These are phyloP conservation scores for Malthinus seriepunctatus DNA, from an alignment of 2,888 invertebrate genomes.

Conservation along the genomic window DNA sequence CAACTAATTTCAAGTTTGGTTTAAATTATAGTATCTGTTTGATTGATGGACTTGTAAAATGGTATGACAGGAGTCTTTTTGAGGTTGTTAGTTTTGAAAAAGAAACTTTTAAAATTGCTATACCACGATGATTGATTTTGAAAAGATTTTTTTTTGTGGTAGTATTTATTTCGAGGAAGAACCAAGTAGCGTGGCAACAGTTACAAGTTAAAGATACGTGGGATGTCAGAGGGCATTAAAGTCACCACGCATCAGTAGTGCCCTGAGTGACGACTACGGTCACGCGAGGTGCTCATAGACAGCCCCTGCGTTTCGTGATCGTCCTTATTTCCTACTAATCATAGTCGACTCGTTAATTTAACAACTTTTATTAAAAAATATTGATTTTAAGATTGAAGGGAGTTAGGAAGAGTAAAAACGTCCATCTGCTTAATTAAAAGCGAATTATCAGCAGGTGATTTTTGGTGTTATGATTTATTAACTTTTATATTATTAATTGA, in stretches of 20 bases:
- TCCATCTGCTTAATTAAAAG: slow-evolving; percentile 27
- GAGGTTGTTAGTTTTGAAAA: background rate
- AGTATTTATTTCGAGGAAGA: slow-evolving; percentile 30
- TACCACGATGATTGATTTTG: slow-evolving; percentile 6
- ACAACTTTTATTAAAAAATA: too few species aligned
- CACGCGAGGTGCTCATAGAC: slow-evolving; percentile 24
- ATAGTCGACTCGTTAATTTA: slow-evolving; percentile 8
- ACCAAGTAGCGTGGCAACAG: slow-evolving; percentile 48
- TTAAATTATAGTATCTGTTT: slow-evolving; percentile 4
- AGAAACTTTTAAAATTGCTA: background rate
- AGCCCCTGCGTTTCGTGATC: slow-evolving; percentile 24
- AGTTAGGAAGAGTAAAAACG: too few species aligned
- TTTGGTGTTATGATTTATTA: slow-evolving; percentile 17
- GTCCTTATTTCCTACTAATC: slow-evolving; percentile 11
- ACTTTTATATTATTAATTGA: too few species aligned
- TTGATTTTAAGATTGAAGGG: too few species aligned
- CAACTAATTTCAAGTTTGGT: slow-evolving; percentile 7
- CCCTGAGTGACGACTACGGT: slow-evolving; percentile 21
- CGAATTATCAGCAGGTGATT: slow-evolving; percentile 24
- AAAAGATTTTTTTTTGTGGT: slow-evolving; percentile 15
- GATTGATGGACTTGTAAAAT: background rate
- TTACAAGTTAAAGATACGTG: slow-evolving; percentile 46
- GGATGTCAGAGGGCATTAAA: slow-evolving; percentile 51
- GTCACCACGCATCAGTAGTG: slow-evolving; percentile 49
- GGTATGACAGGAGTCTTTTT: slow-evolving; percentile 1